Evolutionary conservation across 2,888 invertebrate genomes (phyloP).

Genomic region (Ophion costatus): DNA sequence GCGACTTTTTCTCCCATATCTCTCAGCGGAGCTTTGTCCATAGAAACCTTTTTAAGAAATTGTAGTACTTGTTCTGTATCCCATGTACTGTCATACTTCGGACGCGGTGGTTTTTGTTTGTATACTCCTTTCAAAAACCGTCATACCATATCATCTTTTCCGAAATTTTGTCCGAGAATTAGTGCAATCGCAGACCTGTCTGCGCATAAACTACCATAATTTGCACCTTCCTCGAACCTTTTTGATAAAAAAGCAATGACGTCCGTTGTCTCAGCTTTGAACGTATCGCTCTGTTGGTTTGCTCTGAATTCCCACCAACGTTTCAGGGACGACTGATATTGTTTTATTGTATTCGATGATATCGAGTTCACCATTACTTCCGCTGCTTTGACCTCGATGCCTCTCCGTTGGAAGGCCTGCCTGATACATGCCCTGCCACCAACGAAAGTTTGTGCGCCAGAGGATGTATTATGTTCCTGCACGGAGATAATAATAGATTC

Average conservation of each 20-base stretch:
- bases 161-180: slow-evolving; percentile 21
- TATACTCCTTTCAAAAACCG: slow-evolving; percentile 25
- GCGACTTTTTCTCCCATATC: slow-evolving; percentile 30
- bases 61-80: slow-evolving; percentile 28
- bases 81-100: slow-evolving; percentile 50
- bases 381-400: slow-evolving; percentile 28
- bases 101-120: slow-evolving; percentile 19
- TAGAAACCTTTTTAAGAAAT: slow-evolving; percentile 28
- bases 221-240: too few relatives aligned
- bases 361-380: slow-evolving; percentile 23
- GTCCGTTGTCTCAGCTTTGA: too few relatives aligned
- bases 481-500: slow-evolving; percentile 13
- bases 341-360: slow-evolving; percentile 16
- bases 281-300: slow-evolving; percentile 14
- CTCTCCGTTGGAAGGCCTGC: slow-evolving; percentile 37
- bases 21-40: slow-evolving; percentile 17
- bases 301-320: slow-evolving; percentile 21
- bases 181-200: too few relatives aligned
- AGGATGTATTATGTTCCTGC: slow-evolving; percentile 19
- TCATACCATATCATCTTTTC: slow-evolving; percentile 32
- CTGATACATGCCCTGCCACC: slow-evolving; percentile 24
- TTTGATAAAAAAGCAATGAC: too few relatives aligned
- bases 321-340: slow-evolving; percentile 25
- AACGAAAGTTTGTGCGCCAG: slow-evolving; percentile 27
- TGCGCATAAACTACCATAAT: too few relatives aligned